phyloP scores from a whole-genome alignment of 2,888 invertebrate species.

The Euplexia lucipara region DNA sequence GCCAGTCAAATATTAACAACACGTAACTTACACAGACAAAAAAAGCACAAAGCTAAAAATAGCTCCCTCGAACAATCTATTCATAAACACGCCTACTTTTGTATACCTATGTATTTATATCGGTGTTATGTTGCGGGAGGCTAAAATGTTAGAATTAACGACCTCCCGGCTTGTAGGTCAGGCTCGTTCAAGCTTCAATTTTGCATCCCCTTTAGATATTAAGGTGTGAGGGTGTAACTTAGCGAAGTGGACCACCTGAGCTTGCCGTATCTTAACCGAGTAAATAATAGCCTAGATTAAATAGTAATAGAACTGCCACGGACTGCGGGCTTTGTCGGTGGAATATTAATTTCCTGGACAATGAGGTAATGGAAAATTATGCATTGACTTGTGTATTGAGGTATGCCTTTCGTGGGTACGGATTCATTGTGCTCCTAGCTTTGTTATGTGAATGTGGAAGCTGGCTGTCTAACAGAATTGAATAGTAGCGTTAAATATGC shows the following conservation, averaged over 20 bases:
- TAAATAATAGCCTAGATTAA: conserved; percentile 62
- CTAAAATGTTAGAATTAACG: conserved; percentile 63
- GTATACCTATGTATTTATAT: conserved; percentile 24
- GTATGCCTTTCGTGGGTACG: conserved; percentile 38
- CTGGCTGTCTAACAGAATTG: neutral
- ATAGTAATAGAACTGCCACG: conserved; percentile 53
- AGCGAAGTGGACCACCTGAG: conserved; percentile 55
- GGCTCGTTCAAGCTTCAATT: conserved; percentile 55
- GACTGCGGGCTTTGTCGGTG: conserved; percentile 16
- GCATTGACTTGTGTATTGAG: conserved; percentile 37
- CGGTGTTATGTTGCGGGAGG: conserved; percentile 41
- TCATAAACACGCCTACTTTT: neutral
- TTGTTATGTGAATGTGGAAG: conserved; percentile 25
- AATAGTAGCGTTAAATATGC: conserved; percentile 18
- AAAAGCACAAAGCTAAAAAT: conserved; percentile 24
- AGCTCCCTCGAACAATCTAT: conserved; percentile 16
- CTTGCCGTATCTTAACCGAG: conserved; percentile 38
- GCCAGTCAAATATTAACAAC: conserved; percentile 9
- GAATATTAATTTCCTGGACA: conserved; percentile 44
- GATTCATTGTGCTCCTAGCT: conserved; percentile 33
- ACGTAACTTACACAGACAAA: neutral
- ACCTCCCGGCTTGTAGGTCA: conserved; percentile 54
- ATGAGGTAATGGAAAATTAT: conserved; percentile 38
- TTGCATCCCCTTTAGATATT: conserved; percentile 60
- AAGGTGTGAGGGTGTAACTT: conserved; percentile 50